A percentile compares a stretch with the other conserved stretches of the same genome.
Evolutionary conservation across 2,888 invertebrate species (phyloP).

Genomic region (Cryptophagus acutangulus): DNA sequence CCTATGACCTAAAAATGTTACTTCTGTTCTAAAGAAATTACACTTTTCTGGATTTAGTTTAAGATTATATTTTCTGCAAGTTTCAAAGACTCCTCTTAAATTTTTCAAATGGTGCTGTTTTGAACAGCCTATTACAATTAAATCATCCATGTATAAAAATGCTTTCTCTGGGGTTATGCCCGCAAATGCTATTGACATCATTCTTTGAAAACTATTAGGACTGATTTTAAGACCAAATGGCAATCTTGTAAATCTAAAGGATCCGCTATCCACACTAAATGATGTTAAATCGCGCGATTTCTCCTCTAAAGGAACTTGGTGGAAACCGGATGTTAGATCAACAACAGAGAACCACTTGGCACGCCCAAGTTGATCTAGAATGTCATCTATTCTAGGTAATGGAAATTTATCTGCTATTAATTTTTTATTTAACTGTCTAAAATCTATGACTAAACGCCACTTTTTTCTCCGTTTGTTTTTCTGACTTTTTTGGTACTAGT

Average conservation of each 20-base stretch:
- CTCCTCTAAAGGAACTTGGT: constrained; percentile 20
- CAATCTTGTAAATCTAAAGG: constrained; percentile 22
- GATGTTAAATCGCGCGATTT: constrained; percentile 19
- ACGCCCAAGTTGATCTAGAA: constrained; percentile 21
- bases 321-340: constrained; percentile 19
- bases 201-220: constrained; percentile 26
- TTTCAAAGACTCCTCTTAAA: constrained; percentile 13
- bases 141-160: constrained; percentile 30
- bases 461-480: no score
- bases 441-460: constrained; percentile 22
- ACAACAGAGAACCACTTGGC: constrained; percentile 22
- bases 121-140: constrained; percentile 25
- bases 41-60: constrained; percentile 22
- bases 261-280: constrained; percentile 20
- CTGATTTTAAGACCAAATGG: constrained; percentile 26
- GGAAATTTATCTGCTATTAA: constrained; percentile 21
- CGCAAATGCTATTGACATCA: constrained; percentile 30
- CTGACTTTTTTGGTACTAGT: constrained; percentile 25
- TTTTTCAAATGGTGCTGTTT: constrained; percentile 14
- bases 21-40: constrained; percentile 20
- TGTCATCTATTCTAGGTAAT: constrained; percentile 22
- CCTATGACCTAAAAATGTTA: constrained; percentile 17
- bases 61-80: constrained; percentile 9
- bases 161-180: constrained; percentile 20
- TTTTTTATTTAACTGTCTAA: constrained; percentile 20